Conservation (phyloP, 2,888 invertebrate species). For the Cataglyphis altisquamis region DNA sequence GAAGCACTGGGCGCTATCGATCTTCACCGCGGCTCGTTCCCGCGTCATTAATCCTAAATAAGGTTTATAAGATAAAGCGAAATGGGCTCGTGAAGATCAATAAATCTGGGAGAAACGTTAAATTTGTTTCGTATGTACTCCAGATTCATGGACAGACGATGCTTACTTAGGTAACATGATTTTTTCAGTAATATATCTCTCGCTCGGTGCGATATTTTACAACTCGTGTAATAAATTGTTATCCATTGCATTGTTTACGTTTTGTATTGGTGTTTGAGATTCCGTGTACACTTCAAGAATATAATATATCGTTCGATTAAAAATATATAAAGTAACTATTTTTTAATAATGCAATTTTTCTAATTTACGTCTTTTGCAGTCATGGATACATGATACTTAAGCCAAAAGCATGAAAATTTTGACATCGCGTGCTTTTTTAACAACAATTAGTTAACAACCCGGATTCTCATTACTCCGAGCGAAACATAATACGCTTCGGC, state of each 20-base stretch:
- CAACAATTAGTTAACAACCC: conserved; percentile 26
- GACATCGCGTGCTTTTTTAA: neutral
- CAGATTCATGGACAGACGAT: conserved; percentile 64
- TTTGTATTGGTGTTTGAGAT: neutral
- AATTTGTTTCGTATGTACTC: conserved; percentile 67
- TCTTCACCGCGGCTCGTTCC: conserved; percentile 66
- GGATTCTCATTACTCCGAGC: conserved; percentile 39
- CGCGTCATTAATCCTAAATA: conserved; percentile 75
- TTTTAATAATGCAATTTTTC: neutral
- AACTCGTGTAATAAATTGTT: conserved; percentile 22
- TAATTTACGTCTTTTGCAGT: neutral
- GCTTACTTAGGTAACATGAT: conserved; percentile 52
- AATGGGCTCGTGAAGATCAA: conserved; percentile 68
- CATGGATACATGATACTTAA: neutral
- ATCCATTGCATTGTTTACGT: conserved; percentile 1
- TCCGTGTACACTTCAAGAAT: neutral
- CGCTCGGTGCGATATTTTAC: conserved; percentile 5
- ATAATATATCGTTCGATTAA: neutral
- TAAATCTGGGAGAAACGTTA: conserved; percentile 65
- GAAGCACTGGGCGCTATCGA: conserved; percentile 68
- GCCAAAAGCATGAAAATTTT: neutral
- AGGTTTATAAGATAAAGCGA: conserved; percentile 74
- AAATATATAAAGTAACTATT: neutral
- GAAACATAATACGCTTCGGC: conserved; percentile 33
- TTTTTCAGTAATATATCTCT: conserved; percentile 14